Percentiles rank a stretch among this genome's conserved stretches.
Conservation (phyloP, 2,888 invertebrate genomes). For the Drosophila anomelani region DNA sequence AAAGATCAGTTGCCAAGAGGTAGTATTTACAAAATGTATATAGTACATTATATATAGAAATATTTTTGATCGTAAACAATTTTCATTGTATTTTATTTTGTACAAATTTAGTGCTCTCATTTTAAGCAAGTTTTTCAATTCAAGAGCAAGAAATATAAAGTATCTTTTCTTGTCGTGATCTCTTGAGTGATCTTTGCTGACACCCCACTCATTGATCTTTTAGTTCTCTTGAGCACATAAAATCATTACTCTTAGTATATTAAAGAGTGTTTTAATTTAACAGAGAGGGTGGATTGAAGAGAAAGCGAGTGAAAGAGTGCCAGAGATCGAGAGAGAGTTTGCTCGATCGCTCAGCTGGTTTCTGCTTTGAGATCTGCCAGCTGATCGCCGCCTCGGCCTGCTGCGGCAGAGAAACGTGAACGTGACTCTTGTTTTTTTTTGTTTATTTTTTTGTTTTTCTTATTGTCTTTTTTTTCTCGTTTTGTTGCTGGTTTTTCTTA, state of each 20-base stretch:
- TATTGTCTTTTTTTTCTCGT: slow-evolving; percentile 18
- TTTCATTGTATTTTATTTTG: slow-evolving; percentile 10
- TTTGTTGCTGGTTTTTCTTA: slow-evolving; percentile 20
- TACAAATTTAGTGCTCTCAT: neutral
- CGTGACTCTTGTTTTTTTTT: slow-evolving; percentile 66
- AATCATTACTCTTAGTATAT: neutral
- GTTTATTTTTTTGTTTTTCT: slow-evolving; percentile 23
- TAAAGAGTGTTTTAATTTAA: rapidly evolving
- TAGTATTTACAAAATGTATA: slow-evolving; percentile 43
- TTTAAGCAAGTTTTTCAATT: no score
- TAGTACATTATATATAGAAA: slow-evolving; percentile 36
- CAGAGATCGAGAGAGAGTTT: neutral
- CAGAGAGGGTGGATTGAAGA: neutral
- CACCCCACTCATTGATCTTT: neutral
- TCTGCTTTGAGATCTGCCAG: slow-evolving; percentile 21
- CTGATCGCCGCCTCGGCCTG: slow-evolving; percentile 32
- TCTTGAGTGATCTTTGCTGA: slow-evolving; percentile 23
- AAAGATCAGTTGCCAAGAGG: slow-evolving; percentile 3
- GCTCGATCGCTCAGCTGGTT: slow-evolving; percentile 28
- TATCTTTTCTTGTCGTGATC: neutral
- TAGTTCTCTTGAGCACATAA: slow-evolving; percentile 26
- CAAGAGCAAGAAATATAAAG: neutral
- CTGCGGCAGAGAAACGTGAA: slow-evolving; percentile 65
- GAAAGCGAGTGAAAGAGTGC: neutral
- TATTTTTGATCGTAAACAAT: slow-evolving; percentile 69